Percentiles rank a stretch among this genome's conserved stretches.
phyloP scores from a whole-genome alignment of 2,113 vertebrate genomes.

The Pachycephala philippinensis region DNA sequence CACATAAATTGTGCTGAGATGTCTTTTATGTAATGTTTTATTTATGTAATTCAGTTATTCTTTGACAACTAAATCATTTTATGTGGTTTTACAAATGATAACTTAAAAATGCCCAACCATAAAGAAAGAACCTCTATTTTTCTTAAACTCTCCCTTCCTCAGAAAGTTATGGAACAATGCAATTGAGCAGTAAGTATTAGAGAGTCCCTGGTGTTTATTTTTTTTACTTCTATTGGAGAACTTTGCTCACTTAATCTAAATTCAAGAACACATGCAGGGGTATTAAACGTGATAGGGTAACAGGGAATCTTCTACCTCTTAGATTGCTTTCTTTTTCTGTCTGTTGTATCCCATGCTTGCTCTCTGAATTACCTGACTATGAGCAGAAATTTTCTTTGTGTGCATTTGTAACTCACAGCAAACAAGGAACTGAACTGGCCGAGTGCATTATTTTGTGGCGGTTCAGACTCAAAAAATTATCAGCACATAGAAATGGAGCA shows the following conservation, averaged over 20 bases:
- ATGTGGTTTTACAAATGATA: constrained; percentile 48
- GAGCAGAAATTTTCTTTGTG: background rate
- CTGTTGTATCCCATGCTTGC: background rate
- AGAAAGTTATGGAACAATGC: background rate
- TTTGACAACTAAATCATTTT: constrained; percentile 61
- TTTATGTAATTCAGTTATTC: constrained; percentile 72
- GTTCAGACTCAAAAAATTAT: background rate
- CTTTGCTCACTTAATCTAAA: background rate
- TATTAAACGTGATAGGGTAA: background rate
- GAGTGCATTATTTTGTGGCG: background rate
- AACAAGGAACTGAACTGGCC: background rate
- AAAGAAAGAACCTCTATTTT: constrained; percentile 31
- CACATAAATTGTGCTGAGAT: constrained; percentile 60
- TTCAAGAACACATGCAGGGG: background rate
- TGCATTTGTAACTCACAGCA: background rate
- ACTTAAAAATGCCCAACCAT: constrained; percentile 32
- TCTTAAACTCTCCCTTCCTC: background rate
- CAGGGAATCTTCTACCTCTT: background rate
- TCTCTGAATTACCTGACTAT: background rate
- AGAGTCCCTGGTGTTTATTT: background rate
- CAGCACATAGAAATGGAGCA: background rate
- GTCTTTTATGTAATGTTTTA: constrained; percentile 69
- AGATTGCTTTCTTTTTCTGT: background rate
- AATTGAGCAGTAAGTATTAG: background rate
- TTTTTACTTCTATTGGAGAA: background rate